A percentile compares a stretch with the other conserved stretches of the same genome.
Evolutionary conservation across 2,888 invertebrate genomes (phyloP).

Genomic region (Euproctis similis): DNA sequence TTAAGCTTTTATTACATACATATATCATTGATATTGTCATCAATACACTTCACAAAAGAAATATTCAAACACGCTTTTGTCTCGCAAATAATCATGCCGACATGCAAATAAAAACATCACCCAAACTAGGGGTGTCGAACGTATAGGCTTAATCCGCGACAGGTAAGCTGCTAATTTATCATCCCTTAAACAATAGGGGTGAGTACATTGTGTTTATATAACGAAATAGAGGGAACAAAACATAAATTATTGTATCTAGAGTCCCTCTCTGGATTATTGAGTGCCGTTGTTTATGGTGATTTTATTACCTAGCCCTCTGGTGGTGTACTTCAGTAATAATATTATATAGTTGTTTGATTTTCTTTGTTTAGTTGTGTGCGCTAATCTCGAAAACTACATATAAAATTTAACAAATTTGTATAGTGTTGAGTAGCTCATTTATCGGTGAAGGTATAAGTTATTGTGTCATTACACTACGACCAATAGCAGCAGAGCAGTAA

Average conservation of each 20-base stretch:
- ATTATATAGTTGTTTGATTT: no score
- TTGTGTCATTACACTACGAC: no score
- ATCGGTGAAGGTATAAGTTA: no score
- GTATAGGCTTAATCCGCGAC: constrained; percentile 62
- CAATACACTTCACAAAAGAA: constrained; percentile 1
- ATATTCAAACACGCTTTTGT: constrained; percentile 26
- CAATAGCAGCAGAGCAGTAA: no score
- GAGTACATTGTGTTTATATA: constrained; percentile 37
- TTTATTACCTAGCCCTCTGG: constrained; percentile 1
- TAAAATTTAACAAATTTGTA: no score
- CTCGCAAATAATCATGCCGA: constrained; percentile 56
- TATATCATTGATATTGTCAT: no score
- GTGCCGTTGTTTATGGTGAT: constrained; percentile 5
- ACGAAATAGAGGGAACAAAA: constrained; percentile 46
- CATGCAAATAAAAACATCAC: constrained; percentile 59
- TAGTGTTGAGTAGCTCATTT: no score
- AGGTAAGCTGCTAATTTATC: constrained; percentile 75
- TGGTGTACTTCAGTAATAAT: no score
- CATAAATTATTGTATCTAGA: constrained; percentile 29
- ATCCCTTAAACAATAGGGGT: constrained; percentile 66
- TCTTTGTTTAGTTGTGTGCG: no score
- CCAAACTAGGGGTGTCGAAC: constrained; percentile 57
- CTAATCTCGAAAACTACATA: no score
- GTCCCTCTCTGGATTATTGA: constrained; percentile 8
- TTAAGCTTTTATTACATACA: constrained; percentile 5